phyloP scores from a whole-genome alignment of 2,888 invertebrate genomes.

The Nephrocerus scutellatus region DNA sequence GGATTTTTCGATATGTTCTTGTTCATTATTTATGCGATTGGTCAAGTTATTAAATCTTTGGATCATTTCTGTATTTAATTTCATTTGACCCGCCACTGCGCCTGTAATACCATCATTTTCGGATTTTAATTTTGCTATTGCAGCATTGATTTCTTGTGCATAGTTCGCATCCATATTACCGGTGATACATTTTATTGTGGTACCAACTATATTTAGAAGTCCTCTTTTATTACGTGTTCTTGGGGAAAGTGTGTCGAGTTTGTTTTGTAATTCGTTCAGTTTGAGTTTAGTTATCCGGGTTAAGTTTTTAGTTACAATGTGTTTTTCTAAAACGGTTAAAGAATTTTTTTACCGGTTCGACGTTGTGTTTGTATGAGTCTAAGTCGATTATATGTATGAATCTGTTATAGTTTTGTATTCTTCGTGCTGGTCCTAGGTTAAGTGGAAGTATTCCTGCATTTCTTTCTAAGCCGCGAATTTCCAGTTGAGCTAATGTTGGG shows the following conservation, averaged over 20 bases:
- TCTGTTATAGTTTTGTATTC: neutral
- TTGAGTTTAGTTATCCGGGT: constrained; percentile 1
- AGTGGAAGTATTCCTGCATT: too few species aligned
- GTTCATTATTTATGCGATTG: too few species aligned
- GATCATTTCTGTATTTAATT: constrained; percentile 9
- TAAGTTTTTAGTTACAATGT: neutral
- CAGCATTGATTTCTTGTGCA: too few species aligned
- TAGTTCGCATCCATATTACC: constrained; percentile 9
- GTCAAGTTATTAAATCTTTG: constrained; percentile 11
- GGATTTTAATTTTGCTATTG: constrained; percentile 5
- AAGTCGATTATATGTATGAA: constrained; percentile 4
- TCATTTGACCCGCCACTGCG: neutral
- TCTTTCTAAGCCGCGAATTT: too few species aligned
- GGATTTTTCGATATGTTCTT: constrained; percentile 6
- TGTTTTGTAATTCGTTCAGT: constrained; percentile 4
- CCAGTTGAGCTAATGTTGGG: too few species aligned
- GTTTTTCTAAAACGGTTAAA: neutral
- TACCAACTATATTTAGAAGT: constrained; percentile 6
- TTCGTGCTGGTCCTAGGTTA: neutral
- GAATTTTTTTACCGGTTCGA: neutral
- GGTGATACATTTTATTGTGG: constrained; percentile 6
- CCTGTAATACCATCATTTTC: neutral
- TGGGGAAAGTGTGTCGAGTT: neutral
- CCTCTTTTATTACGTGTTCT: constrained; percentile 4
- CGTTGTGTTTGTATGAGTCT: neutral